Percentiles rank a stretch among this genome's conserved stretches.
These are phyloP conservation scores for Coelopa pilipes DNA, from an alignment of 2,888 invertebrate genomes.

Conservation along the genomic window DNA sequence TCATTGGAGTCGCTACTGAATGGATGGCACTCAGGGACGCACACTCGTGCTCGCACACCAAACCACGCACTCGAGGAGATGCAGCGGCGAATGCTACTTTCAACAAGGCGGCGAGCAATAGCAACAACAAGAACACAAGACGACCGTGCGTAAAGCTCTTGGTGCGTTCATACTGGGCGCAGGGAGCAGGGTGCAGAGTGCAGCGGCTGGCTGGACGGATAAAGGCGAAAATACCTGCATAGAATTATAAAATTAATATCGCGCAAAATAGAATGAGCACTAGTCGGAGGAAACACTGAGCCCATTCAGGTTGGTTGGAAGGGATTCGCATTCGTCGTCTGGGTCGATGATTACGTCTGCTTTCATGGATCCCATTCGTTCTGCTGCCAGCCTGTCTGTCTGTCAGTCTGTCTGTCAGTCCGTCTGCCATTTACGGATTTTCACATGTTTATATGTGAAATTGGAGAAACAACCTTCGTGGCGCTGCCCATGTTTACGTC, in stretches of 20 bases:
- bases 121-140: not conserved
- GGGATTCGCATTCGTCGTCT: not conserved
- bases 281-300: no score
- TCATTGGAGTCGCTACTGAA: not conserved
- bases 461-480: no score
- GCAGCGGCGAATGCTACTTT: not conserved
- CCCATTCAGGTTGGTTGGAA: no score
- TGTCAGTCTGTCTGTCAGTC: not conserved
- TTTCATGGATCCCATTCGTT: no score
- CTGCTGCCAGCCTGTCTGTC: not conserved
- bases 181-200: not conserved
- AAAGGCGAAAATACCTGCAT: conserved; percentile 13
- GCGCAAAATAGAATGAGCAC: not conserved
- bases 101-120: not conserved
- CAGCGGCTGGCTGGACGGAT: not conserved
- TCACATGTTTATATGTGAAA: no score
- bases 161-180: no score
- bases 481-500: not conserved
- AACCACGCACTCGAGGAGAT: not conserved
- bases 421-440: no score
- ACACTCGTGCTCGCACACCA: not conserved
- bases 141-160: no score
- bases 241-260: not conserved
- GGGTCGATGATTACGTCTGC: not conserved
- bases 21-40: not conserved